A percentile compares a stretch with the other conserved stretches of the same genome.
phyloP scores from a whole-genome alignment of 2,797 vertebrate genomes.

The Eulemur albifrons region DNA sequence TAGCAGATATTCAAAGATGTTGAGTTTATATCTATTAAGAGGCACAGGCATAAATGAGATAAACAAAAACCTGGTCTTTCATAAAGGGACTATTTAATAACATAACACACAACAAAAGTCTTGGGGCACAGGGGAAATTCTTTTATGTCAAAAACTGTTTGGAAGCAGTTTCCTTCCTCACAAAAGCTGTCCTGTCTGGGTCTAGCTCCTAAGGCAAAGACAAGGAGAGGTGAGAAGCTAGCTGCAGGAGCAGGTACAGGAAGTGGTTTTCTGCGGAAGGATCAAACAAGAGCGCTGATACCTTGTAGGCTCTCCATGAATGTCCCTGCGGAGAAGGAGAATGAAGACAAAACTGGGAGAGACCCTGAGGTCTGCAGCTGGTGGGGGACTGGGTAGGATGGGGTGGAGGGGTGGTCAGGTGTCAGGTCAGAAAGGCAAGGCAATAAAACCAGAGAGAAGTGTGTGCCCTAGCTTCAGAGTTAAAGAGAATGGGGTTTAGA shows the following conservation, averaged over 20 bases:
- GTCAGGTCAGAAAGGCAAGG: background rate
- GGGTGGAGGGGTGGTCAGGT: background rate
- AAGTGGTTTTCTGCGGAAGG: fast-evolving
- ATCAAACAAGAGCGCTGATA: background rate
- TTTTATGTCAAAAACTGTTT: constrained; percentile 4
- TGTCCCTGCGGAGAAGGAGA: background rate
- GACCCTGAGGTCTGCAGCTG: background rate
- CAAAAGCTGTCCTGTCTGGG: background rate
- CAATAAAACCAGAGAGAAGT: background rate
- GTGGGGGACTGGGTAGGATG: fast-evolving
- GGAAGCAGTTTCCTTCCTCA: background rate
- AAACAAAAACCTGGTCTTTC: background rate
- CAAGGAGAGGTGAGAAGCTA: background rate
- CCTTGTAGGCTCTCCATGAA: background rate
- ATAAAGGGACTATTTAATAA: background rate
- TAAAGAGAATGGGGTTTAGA: background rate
- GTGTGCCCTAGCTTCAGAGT: background rate
- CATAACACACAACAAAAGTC: background rate
- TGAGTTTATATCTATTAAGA: background rate
- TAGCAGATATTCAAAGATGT: background rate
- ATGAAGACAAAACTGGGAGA: background rate
- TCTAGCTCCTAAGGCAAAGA: background rate
- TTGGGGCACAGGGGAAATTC: background rate
- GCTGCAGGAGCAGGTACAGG: background rate
- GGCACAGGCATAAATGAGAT: background rate